A percentile compares a stretch with the other conserved stretches of the same genome.
Conservation (phyloP, 2,113 vertebrate species). For the Epinephelus moara region DNA sequence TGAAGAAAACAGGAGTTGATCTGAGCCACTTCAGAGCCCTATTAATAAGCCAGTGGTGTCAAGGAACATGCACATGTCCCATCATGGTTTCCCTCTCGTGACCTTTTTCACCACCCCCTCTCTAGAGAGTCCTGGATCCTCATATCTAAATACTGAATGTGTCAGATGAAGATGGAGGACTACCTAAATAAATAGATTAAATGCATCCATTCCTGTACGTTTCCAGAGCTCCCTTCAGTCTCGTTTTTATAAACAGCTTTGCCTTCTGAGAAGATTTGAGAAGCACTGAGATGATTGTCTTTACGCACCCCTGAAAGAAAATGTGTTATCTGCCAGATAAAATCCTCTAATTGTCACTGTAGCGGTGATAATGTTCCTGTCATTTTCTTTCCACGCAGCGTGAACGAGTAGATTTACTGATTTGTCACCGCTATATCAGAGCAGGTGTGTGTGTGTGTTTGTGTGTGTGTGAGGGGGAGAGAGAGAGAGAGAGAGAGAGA, state of each 20-base stretch:
- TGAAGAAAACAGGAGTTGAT: slow-evolving; percentile 40
- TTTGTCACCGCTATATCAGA: slow-evolving; percentile 1
- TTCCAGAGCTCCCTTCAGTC: neutral
- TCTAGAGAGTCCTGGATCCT: neutral
- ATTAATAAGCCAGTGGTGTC: slow-evolving; percentile 30
- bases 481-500: slow-evolving; percentile 16
- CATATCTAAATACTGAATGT: neutral
- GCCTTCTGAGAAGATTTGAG: neutral
- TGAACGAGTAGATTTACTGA: neutral
- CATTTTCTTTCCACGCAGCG: neutral
- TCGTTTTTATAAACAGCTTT: neutral
- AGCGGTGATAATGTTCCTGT: slow-evolving; percentile 2
- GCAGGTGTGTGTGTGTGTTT: slow-evolving; percentile 12
- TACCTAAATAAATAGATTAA: slow-evolving; percentile 7
- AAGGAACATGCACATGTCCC: slow-evolving; percentile 23
- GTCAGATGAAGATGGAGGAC: slow-evolving; percentile 1
- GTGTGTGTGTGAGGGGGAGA: neutral
- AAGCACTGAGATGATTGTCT: neutral
- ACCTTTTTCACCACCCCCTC: slow-evolving; percentile 35
- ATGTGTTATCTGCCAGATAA: slow-evolving; percentile 6
- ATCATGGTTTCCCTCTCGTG: slow-evolving; percentile 1
- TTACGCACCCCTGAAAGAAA: neutral
- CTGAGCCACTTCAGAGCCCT: slow-evolving; percentile 31
- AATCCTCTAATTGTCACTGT: slow-evolving; percentile 3
- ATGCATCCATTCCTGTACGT: neutral